Base-by-base conservation (phyloP, 1,140 invertebrate species). In the Adelges cooleyi region DNA sequence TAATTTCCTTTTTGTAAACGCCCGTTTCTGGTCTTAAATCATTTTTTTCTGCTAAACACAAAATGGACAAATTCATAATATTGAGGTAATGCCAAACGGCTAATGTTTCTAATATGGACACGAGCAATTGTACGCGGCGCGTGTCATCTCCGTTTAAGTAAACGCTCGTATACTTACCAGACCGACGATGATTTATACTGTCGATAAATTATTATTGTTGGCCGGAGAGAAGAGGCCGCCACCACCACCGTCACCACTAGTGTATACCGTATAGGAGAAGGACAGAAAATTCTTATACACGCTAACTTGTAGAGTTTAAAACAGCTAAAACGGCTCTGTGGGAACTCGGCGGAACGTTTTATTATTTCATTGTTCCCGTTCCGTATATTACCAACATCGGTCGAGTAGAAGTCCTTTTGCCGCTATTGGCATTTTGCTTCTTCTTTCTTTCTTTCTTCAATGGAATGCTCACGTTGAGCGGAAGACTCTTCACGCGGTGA, bases 181-280 rank as follows among this genome's bases (percentile, higher is more conserved):
- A 23, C 40, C 42, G 40, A 29, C 54, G 56, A 62, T 62, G 56
- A 62, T 62, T 62, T 62, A 62, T 62, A 46, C 42, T 48, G 56
- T 62, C 56, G 27, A 62, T 62, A 62, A 62, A 62, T 62, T 62
- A 62, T 62, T 62, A 62, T 59, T 27, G 40, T 59, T 38, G 40
- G 53, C 11, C 9, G 3, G 13, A 54, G 33, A 23, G 29, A 33
- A 33, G 29, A 33, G 29, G 29, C 5, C 29, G 29, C 29, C 29
- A 11, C 29, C 29, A 33, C n/a, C n/a, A n/a, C n/a, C n/a, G 29
- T 6, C 29, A 11, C 29, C 29, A 11, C 29, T 11, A 33, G 11
- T 33, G 11, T 33, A 11, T 33, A 33, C 11, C 29, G n/a, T 33
- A 46, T 25, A 62, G 42, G 42, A 44, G 40, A 4, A 11, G 27